Evolutionary conservation across 2,797 vertebrate genomes (phyloP), one percentile per base, ranked within the genome.

Genomic region (Syngnathus acus): DNA sequence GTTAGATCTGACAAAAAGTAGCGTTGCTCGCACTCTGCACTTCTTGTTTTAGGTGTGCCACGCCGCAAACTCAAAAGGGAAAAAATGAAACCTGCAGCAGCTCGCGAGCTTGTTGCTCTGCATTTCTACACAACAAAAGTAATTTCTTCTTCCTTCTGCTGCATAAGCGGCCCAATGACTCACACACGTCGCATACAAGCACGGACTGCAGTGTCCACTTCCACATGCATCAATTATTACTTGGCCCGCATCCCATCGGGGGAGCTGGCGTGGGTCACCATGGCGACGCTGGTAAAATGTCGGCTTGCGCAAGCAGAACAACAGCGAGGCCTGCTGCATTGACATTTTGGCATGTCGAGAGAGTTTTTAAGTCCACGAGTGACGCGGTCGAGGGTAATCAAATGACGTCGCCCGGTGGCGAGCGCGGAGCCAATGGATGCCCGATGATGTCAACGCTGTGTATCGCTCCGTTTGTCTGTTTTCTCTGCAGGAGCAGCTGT

Each of bases 211-310:
- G 86, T 62, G 68, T 87, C 78, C 74, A 65, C 79, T 90, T 87
- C 83, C 84, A 79, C 63, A 61, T 72, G 70, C 85, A 89, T 90
- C 69, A 82, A 88, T 88, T 87, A 88, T 88, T 87, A 72, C 79
- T 84, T 38, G 70, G 76, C 60, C 65, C 9, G 16, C 67, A 82
- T 84, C 78, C 75, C 85, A 86, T 85, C 82, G 72, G 64, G 83
- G 77, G 79, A 80, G 82, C 83, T 74, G 10, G 1, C 70, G 54
- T 48, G 1, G 54, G 81, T 89, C 72, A 7, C 86, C 82, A 86
- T 84, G 85, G 85, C 73, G 78, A 85, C 84, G 17, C 26, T 55
- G 13, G 17, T 32, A 57, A 57, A 57, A 57, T 57, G 55, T 37
- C 55, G 23, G 26, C 55, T 32, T 57, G 54, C 6, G 54, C 26